phyloP scores from a whole-genome alignment of 2,888 invertebrate genomes.

The Camptogramma bilineatum region DNA sequence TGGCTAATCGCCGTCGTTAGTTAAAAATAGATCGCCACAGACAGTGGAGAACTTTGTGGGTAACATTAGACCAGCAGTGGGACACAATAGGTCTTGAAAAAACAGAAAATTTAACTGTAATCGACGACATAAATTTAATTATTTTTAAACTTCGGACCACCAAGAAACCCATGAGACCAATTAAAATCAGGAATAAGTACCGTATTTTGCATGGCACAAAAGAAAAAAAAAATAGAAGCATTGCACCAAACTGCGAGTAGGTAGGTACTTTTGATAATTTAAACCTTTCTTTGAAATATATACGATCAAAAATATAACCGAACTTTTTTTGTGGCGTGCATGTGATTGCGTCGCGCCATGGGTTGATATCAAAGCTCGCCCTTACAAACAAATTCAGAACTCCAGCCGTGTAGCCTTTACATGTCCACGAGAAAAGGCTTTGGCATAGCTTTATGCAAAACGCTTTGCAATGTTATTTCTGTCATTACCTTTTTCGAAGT shows the following conservation, averaged over 20 bases:
- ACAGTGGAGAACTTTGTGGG: too few relatives aligned
- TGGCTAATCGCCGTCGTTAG: neutral
- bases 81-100: too few relatives aligned
- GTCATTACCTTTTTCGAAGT: neutral
- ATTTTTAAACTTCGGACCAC: too few relatives aligned
- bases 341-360: constrained; percentile 61
- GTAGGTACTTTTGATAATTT: neutral
- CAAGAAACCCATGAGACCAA: too few relatives aligned
- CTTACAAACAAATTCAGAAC: constrained; percentile 63
- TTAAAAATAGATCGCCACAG: too few relatives aligned
- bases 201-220: neutral
- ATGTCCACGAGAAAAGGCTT: constrained; percentile 57
- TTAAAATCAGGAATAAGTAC: neutral
- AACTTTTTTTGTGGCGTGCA: constrained; percentile 53
- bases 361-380: constrained; percentile 67
- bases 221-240: neutral
- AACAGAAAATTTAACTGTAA: too few relatives aligned
- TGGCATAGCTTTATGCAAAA: constrained; percentile 36
- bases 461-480: constrained; percentile 15
- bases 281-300: constrained; percentile 2
- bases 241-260: neutral
- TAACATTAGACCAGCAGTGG: too few relatives aligned
- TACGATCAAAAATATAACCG: constrained; percentile 38
- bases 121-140: too few relatives aligned
- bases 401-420: constrained; percentile 54